These are phyloP conservation scores for Cecropterus lyciades DNA, from an alignment of 1,140 invertebrate genomes.

Conservation along the genomic window DNA sequence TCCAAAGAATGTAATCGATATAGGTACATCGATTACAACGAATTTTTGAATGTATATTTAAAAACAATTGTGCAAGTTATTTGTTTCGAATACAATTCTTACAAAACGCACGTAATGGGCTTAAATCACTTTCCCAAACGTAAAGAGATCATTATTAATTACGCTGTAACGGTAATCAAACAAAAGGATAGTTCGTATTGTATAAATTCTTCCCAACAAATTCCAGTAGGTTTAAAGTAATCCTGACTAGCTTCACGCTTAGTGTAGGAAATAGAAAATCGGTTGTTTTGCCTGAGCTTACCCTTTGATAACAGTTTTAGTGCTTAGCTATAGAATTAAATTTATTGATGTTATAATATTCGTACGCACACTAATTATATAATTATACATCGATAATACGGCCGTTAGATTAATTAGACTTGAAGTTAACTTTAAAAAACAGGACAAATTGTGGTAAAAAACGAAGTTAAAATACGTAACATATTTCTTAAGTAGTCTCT, in stretches of 20 bases:
- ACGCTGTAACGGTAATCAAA: background rate
- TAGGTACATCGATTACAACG: background rate
- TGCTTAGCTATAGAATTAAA: constrained; percentile 37
- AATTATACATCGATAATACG: constrained; percentile 12
- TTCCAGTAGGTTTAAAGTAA: constrained; percentile 10
- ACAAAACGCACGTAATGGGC: background rate
- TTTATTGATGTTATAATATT: constrained; percentile 49
- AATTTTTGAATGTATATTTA: background rate
- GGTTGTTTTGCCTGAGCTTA: constrained; percentile 79
- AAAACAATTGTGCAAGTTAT: background rate
- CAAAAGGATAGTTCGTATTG: background rate
- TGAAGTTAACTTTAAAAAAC: background rate
- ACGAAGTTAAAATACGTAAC: too few relatives aligned
- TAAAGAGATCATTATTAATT: background rate
- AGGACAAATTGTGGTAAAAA: too few relatives aligned
- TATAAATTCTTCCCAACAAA: background rate
- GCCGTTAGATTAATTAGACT: background rate
- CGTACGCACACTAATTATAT: constrained; percentile 50
- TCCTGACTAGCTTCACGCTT: constrained; percentile 36
- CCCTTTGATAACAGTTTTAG: constrained; percentile 53
- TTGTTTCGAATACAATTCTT: background rate
- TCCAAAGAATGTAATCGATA: background rate
- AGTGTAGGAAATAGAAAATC: constrained; percentile 41
- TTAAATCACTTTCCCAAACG: background rate
- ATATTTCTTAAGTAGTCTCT: too few relatives aligned